Base-by-base conservation (phyloP, 2,797 vertebrate species). In the Myoxocephalus aenaeus region DNA sequence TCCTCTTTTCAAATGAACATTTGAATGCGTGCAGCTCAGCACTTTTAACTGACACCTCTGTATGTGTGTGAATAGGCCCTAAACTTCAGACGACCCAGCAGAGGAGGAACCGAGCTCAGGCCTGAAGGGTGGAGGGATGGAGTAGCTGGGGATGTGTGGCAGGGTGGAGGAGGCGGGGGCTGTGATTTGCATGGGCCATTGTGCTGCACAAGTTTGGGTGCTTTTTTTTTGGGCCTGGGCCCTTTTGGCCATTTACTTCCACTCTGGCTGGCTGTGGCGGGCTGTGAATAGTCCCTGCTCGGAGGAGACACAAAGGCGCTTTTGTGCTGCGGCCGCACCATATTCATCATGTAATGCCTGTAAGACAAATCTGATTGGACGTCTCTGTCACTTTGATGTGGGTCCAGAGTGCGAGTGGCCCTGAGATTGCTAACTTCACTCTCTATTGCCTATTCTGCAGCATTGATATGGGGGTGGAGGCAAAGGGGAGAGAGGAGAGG, bases 311-410 rank as follows among this genome's bases (percentile, higher is more conserved):
- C 96, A 96, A 96, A 96, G 94, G 91, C 87, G 89, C 94, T 94
- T 95, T 96, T 96, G 96, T 96, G 93, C 93, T 86, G 65, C 73
- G 87, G 89, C 94, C 89, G 92, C 94, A 95, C 94, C 95, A 95
- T 96, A 96, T 96, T 96, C 96, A 96, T 96, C 96, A 95, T 95
- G 95, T 95, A 96, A 96, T 95, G 95, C 95, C 95, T 96, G 94
- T 95, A 96, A 95, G 94, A 96, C 95, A 96, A 96, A 96, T 96
- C 95, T 96, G 96, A 96, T 96, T 96, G 96, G 96, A 96, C 94
- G 93, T 95, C 94, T 94, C 92, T 95, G 94, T 95, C 95, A 95
- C 96, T 96, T 96, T 96, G 96, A 96, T 96, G 95, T 95, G 93
- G 89, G 92, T 95, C 94, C 96, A 96, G 94, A 90, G 94, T 93